phyloP scores from a whole-genome alignment of 2,113 vertebrate genomes.

The Hemibagrus wyckioides region DNA sequence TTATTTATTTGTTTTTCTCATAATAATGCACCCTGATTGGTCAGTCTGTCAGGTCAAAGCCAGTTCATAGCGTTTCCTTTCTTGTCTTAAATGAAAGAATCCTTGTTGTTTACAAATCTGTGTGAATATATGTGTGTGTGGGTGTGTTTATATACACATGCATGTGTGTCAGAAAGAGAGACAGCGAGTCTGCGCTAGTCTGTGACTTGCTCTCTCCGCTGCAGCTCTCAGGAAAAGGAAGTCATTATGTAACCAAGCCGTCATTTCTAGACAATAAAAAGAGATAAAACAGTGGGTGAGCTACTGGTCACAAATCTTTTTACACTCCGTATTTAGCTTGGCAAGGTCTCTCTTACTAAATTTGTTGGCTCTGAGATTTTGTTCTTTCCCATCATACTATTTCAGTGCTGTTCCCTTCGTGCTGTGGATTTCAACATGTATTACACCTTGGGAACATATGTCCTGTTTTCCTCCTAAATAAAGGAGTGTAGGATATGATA shows the following conservation, averaged over 20 bases:
- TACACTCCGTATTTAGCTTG: background rate
- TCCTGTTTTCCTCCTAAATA: background rate
- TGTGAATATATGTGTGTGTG: background rate
- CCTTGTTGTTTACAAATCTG: background rate
- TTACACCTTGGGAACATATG: background rate
- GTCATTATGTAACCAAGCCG: constrained; percentile 50
- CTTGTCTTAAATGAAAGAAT: background rate
- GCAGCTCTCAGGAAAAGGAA: constrained; percentile 63
- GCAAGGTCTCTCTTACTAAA: background rate
- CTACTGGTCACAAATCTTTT: constrained; percentile 1
- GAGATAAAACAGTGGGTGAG: background rate
- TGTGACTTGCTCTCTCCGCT: background rate
- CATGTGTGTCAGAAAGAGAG: background rate
- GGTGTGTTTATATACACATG: constrained; percentile 17
- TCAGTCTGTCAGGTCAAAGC: background rate
- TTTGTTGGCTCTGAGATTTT: background rate
- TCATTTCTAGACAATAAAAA: constrained; percentile 25
- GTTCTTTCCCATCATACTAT: background rate
- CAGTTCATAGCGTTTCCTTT: background rate
- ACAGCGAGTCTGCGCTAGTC: background rate
- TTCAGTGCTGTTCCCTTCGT: background rate
- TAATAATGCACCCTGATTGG: background rate
- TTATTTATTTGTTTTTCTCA: background rate
- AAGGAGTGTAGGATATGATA: background rate
- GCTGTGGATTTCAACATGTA: background rate